Base-by-base conservation (phyloP, 2,888 invertebrate species). In the Meloe dianella region DNA sequence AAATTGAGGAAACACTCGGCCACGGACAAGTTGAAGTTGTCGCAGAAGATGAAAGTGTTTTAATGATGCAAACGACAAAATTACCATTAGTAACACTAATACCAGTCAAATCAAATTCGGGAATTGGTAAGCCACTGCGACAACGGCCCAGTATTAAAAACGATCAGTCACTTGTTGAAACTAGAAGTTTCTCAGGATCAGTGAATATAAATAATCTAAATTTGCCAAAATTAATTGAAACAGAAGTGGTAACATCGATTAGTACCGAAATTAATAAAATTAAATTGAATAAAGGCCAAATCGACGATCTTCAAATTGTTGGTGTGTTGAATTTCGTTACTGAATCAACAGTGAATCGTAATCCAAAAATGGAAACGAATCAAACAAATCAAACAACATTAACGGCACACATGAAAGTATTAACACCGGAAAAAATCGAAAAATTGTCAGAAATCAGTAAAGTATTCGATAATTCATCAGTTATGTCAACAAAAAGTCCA, bases 91-190 rank as follows among this genome's bases (percentile, higher is more conserved):
- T 89, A 1, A 93, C 93, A 0, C 81, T 93, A 54, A 84, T 92
- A 65, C 94, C 94, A 0, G 92, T 90, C 0, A 91, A 92, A 78
- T 94, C 93, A 1, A 93, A 94, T 82, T 89, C 92, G 0, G 93
- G 92, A 0, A 87, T 93, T 6, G 90, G 89, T 65, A 85, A 91
- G 70, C 92, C 92, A 0, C 84, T 92, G 57, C 84, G 91, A 74
- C 91, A 91, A 1, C 84, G 89, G 51, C 90, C 90, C 0, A 10
- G 1, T 24, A n/a, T 54, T 14, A 78, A 82, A 10, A 62, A 68
- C 29, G 73, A 72, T 57, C 67, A 71, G 51, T 66, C 74, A 6
- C 0, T 54, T 54, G 73, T 75, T 30, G 80, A 81, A 75, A 79
- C 77, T 62, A 71, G 83, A 67, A 80, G 81, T 71, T 83, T 81